Evolutionary conservation across 2,113 vertebrate species (phyloP), one percentile per base, ranked within the genome.

Genomic region (Podarcis muralis): DNA sequence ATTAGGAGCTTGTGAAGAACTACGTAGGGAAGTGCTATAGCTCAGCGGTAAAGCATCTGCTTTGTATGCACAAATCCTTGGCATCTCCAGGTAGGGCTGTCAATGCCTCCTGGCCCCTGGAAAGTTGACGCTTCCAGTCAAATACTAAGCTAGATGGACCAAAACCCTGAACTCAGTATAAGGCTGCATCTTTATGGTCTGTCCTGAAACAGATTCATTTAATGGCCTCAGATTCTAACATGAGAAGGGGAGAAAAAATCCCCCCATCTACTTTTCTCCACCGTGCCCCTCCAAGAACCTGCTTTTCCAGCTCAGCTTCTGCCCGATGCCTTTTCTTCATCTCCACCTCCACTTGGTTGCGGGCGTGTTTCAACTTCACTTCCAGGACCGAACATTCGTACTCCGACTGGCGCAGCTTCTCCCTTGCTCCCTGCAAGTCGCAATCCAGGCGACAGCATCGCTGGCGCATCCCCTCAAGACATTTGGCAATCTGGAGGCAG

Each of bases 271-370:
- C 48, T 53, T 62, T 62, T 62, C 59, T 62, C 59, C 59, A 62
- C 59, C 13, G 0, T 74, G 4, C 30, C 22, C 37, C 5, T 16
- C 30, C 32, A 83, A 68, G 37, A 16, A 97, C 98, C 97, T 97
- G 93, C 69, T 96, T 96, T 79, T 97, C 96, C 86, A 96, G 97
- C 89, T 97, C 96, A 0, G 94, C 93, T 43, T 98, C 98, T 0
- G 96, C 87, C 92, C 95, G 97, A 93, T 94, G 95, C n/a, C 97
- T 96, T 76, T 97, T 97, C 92, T 97, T 97, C 95, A 98, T 97
- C 95, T 98, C 97, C 87, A 98, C 93, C 1, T 98, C 97, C 90
- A 98, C 95, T 93, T 98, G 97, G 94, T 98, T 97, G 1, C 97
- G 94, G 12, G 97, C 96, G 6, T 98, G 98, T 86, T 97, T 98